phyloP scores from a whole-genome alignment of 2,888 invertebrate genomes.

The Ormyrus thymus region DNA sequence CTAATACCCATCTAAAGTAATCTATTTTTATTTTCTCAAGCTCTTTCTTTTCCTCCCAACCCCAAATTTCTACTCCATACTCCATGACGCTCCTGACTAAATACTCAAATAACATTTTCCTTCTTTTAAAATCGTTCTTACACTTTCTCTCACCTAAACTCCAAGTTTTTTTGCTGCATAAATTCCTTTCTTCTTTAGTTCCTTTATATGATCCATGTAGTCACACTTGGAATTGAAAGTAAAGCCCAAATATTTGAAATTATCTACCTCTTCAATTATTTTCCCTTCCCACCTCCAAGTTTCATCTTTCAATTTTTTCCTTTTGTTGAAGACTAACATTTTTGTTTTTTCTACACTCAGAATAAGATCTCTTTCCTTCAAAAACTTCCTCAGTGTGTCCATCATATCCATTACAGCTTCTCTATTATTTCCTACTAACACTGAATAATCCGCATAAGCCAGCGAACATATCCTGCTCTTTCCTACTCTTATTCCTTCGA shows the following conservation, averaged over 20 bases:
- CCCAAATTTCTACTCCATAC: constrained; percentile 43
- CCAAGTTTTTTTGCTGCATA: constrained; percentile 38
- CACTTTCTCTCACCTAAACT: constrained; percentile 41
- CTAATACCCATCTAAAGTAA: constrained; percentile 34
- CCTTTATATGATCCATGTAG: constrained; percentile 29
- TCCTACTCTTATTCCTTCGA: constrained; percentile 36
- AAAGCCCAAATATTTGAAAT: constrained; percentile 42
- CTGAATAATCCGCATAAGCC: constrained; percentile 51
- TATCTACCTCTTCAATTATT: constrained; percentile 42
- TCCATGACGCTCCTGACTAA: constrained; percentile 12
- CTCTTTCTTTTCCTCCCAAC: constrained; percentile 41
- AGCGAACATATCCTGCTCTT: constrained; percentile 44
- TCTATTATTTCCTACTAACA: constrained; percentile 28
- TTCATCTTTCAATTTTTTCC: constrained; percentile 1
- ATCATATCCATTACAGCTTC: constrained; percentile 45
- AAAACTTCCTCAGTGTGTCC: constrained; percentile 21
- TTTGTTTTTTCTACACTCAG: constrained; percentile 49
- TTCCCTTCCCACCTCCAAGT: constrained; percentile 37
- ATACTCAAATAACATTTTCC: constrained; percentile 33
- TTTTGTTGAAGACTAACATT: constrained; percentile 38
- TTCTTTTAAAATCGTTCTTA: constrained; percentile 44
- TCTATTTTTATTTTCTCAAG: constrained; percentile 43
- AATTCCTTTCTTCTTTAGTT: constrained; percentile 44
- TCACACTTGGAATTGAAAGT: constrained; percentile 28
- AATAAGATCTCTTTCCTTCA: constrained; percentile 36